Conservation (phyloP, 2,113 vertebrate species). For the Spilogale gracilis region DNA sequence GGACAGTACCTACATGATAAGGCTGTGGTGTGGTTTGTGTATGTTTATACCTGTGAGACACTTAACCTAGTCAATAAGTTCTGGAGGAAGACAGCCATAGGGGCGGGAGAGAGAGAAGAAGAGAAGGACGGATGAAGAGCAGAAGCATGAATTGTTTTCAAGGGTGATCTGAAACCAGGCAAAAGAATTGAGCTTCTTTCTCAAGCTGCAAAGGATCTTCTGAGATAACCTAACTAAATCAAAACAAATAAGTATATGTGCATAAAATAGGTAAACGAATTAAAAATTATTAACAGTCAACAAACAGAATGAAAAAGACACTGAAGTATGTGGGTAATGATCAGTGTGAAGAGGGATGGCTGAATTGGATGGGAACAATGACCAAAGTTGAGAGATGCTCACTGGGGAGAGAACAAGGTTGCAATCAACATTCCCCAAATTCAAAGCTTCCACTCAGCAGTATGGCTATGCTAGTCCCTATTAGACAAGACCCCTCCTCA, state of each 20-base stretch:
- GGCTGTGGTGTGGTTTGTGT: rapidly evolving
- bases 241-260: background rate
- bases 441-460: background rate
- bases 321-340: background rate
- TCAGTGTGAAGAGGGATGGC: background rate
- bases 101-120: background rate
- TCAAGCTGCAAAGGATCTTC: background rate
- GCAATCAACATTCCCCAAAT: background rate
- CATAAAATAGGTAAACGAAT: background rate
- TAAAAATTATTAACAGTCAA: background rate
- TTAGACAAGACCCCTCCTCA: background rate
- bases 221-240: background rate
- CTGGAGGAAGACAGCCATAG: background rate
- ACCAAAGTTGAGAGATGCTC: too few relatives aligned
- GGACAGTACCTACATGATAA: background rate
- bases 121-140: background rate
- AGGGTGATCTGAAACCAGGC: background rate
- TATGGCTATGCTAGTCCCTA: background rate
- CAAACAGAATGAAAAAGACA: background rate
- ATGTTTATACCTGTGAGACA: background rate
- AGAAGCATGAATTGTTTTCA: background rate
- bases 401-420: background rate
- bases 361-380: background rate
- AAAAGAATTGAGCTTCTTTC: background rate
- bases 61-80: too few relatives aligned